A percentile compares a stretch with the other conserved stretches of the same genome.
These are phyloP conservation scores for Daphoenositta chrysoptera DNA, from an alignment of 2,113 vertebrate genomes.

Conservation along the genomic window DNA sequence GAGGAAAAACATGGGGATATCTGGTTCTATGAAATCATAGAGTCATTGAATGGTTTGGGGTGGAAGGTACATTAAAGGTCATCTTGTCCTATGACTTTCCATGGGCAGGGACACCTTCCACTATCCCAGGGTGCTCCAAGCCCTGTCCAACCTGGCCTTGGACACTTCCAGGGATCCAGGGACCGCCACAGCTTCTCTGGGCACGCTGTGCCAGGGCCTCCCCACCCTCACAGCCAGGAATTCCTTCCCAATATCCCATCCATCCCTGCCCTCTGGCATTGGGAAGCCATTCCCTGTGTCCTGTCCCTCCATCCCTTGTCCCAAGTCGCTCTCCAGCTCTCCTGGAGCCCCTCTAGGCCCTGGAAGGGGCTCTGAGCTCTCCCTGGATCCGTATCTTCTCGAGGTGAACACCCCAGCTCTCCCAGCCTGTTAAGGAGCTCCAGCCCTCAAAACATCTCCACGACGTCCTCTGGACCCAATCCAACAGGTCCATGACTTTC, in stretches of 20 bases:
- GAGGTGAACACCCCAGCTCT: background rate
- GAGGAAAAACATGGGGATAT: background rate
- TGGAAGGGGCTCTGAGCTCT: background rate
- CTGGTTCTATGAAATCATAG: background rate
- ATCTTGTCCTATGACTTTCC: background rate
- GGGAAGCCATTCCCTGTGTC: background rate
- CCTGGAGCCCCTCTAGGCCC: background rate
- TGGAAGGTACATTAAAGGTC: background rate
- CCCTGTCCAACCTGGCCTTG: accelerated
- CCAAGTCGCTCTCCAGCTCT: background rate
- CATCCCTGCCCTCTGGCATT: background rate
- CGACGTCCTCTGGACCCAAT: background rate
- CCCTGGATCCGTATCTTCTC: background rate
- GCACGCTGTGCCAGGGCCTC: accelerated
- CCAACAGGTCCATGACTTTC: background rate
- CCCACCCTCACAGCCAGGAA: accelerated
- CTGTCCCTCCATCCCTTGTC: background rate
- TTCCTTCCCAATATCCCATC: background rate
- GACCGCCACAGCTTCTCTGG: background rate
- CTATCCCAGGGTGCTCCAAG: accelerated
- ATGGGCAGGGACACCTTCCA: background rate
- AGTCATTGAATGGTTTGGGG: background rate
- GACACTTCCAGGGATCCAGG: background rate
- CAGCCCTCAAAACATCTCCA: background rate
- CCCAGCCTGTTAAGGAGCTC: background rate